Conservation (phyloP, 2,888 invertebrate genomes). For the Brenthis daphne region DNA sequence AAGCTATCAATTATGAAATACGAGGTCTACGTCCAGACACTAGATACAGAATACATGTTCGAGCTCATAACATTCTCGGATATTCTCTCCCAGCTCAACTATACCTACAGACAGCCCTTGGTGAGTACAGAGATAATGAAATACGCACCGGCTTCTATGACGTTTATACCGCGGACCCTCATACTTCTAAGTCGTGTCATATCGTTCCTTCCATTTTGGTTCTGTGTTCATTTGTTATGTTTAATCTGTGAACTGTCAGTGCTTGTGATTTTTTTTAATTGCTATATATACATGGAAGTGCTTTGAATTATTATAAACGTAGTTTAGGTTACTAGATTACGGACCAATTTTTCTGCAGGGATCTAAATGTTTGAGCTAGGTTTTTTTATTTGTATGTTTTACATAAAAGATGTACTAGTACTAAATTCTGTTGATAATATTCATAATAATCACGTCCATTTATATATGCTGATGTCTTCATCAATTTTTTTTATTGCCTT, state of each 20-base stretch:
- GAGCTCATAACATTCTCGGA: conserved; percentile 93
- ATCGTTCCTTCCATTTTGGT: conserved; percentile 58
- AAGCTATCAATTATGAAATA: conserved; percentile 86
- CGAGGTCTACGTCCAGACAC: conserved; percentile 88
- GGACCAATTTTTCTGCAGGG: no score
- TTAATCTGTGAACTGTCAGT: conserved; percentile 58
- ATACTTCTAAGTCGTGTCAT: conserved; percentile 58
- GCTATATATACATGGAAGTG: conserved; percentile 3
- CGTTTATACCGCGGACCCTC: conserved; percentile 70
- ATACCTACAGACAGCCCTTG: conserved; percentile 92
- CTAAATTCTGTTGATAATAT: background rate
- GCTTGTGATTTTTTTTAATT: conserved; percentile 10
- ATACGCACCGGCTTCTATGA: conserved; percentile 78
- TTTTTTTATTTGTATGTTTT: no score
- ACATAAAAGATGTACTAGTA: no score
- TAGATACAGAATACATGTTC: conserved; percentile 91
- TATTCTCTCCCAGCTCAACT: conserved; percentile 89
- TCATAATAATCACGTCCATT: background rate
- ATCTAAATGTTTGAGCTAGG: no score
- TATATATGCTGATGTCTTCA: background rate
- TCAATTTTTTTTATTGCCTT: conserved; percentile 18
- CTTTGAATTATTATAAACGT: background rate
- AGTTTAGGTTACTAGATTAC: no score
- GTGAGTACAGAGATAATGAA: conserved; percentile 86
- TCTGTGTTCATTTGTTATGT: conserved; percentile 55